These are phyloP conservation scores for Orussus abietinus DNA, from an alignment of 1,140 invertebrate genomes.

Conservation along the genomic window DNA sequence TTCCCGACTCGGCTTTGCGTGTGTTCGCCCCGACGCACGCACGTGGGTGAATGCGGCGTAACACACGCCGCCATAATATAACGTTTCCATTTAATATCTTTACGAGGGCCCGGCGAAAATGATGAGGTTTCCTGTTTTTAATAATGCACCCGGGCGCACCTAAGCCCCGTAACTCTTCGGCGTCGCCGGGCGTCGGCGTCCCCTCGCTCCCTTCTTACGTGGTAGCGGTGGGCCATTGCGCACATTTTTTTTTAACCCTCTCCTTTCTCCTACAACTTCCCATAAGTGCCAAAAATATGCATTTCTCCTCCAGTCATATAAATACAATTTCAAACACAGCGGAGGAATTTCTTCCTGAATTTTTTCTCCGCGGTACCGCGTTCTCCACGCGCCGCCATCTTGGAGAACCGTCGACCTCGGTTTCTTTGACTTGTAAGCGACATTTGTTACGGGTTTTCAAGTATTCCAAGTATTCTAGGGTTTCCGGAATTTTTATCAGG, in stretches of 20 bases:
- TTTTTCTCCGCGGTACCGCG: too few species aligned
- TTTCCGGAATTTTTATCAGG: too few species aligned
- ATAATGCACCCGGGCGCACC: conserved; percentile 46
- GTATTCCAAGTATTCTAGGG: too few species aligned
- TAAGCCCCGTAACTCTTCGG: conserved; percentile 46
- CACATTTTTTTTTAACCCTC: not conserved
- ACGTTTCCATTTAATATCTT: conserved; percentile 52
- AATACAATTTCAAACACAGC: too few species aligned
- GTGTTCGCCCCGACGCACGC: conserved; percentile 9
- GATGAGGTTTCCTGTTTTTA: conserved; percentile 52
- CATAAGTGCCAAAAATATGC: too few species aligned
- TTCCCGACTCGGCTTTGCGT: conserved; percentile 13
- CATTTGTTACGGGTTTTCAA: too few species aligned
- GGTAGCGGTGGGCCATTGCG: not conserved
- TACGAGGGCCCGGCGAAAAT: conserved; percentile 43
- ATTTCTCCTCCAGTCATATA: too few species aligned
- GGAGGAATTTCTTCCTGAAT: too few species aligned
- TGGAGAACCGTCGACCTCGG: too few species aligned
- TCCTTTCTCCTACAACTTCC: not conserved
- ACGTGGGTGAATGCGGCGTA: too few species aligned
- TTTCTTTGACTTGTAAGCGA: too few species aligned
- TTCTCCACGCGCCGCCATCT: too few species aligned
- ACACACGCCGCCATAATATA: conserved; percentile 42
- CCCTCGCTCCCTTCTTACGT: conserved; percentile 2
- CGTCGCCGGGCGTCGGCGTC: conserved; percentile 19